Evolutionary conservation across 2,888 invertebrate genomes (phyloP), one percentile per base, ranked within the genome.

Genomic region (Phragmatobia fuliginosa): DNA sequence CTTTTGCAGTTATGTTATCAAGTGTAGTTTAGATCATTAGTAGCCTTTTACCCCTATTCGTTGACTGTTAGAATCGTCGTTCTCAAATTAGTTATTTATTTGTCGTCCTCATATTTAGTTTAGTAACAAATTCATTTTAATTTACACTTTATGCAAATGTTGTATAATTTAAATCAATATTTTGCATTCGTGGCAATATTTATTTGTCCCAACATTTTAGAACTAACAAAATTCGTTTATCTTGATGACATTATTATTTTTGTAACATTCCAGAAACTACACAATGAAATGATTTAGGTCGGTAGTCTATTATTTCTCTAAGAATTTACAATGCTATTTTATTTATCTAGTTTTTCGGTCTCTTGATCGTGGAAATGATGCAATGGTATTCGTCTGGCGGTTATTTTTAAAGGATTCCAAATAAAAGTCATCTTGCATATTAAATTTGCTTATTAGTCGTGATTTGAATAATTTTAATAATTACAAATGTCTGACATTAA

Each of bases 231-330:
- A 67, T 73, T 70, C 33, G 62, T 71, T 71, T 74, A 81, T 80
- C 79, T 77, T 45, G 77, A 81, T 77, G 83, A 77, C 75, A 74
- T 81, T 77, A 61, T 67, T 66, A 68, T 71, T 56, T 68, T 18
- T 66, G 77, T 70, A 71, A 41, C 72, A 74, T 74, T 67, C 67
- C 59, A 68, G 49, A 78, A 64, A 66, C 64, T 18, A 25, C 32
- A 74, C 77, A 75, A 70, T 73, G 62, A 74, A 68, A 72, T 68
- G 71, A 60, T 73, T 52, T 71, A 25, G 65, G n/a, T n/a, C n/a
- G n/a, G n/a, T 11, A 33, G 3, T 56, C 25, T 70, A 75, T 71
- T 79, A 68, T 67, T 66, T 75, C 64, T 75, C 16, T 71, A 67
- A 70, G 59, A 68, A 41, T n/a, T 62, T 11, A 62, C 28, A 36